These are phyloP conservation scores for Murina feae DNA, from an alignment of 2,113 vertebrate genomes.

Conservation along the genomic window DNA sequence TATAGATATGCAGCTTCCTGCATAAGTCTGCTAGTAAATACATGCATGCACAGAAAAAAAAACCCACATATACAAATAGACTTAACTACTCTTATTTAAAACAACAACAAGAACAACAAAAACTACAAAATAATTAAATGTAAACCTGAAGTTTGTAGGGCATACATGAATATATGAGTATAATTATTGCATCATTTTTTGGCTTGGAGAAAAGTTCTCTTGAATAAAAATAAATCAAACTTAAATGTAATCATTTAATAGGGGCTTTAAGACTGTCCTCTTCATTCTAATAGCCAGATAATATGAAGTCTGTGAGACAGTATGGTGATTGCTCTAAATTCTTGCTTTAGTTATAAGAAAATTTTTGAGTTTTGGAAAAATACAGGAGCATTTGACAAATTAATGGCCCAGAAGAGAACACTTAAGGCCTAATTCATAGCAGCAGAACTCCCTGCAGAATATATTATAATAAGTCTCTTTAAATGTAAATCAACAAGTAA, in stretches of 20 bases:
- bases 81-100: neutral
- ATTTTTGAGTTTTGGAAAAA: neutral
- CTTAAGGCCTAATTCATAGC: neutral
- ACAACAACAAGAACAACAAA: no score
- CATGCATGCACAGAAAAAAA: neutral
- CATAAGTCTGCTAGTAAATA: neutral
- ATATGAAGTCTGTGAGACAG: neutral
- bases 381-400: constrained; percentile 16
- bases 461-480: constrained; percentile 42
- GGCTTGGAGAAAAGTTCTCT: neutral
- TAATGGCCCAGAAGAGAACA: neutral
- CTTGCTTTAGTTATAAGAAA: constrained; percentile 18
- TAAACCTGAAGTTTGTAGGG: neutral
- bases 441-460: constrained; percentile 2
- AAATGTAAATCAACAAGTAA: neutral
- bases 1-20: neutral
- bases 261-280: neutral
- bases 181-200: neutral
- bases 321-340: neutral
- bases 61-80: neutral
- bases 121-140: neutral
- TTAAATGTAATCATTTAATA: constrained; percentile 17
- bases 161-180: neutral
- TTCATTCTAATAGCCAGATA: constrained; percentile 3
- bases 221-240: constrained; percentile 22